Evolutionary conservation across 1,140 invertebrate genomes (phyloP), one percentile per base, ranked within the genome.

Genomic region (Olivierus martensii): DNA sequence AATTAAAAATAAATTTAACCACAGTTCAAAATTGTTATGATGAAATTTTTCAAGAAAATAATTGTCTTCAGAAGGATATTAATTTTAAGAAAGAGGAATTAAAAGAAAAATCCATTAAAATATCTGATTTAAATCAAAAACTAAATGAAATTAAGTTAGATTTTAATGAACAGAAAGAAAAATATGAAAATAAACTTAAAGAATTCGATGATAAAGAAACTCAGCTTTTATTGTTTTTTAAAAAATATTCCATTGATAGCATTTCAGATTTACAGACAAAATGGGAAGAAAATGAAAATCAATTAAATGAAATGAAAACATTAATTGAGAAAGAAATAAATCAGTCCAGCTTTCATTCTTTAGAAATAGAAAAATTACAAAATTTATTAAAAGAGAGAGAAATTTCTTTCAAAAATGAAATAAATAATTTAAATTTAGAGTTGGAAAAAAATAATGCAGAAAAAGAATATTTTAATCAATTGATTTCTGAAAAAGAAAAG

Each of bases 11-110:
- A 21, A 66, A 67, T 59, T 45, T 71, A 7, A 69, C 73, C 42
- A 59, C 63, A 5, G 46, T 69, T 1, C 58, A 77, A 61, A 67
- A 72, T 60, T 59, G 74, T 0, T 61, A 74, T 46, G 69, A 73
- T 61, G 75, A 75, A 59, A 71, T 65, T 12, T 61, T 62, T 34
- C 61, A 71, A 53, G 68, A 76, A 39, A 74, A 65, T 57, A 71
- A 58, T 28, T 28, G 28, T 28, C 9, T 28, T 4, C 14, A 17
- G 4, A 46, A 15, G 44, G 7, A 46, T 18, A 19, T 39, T 35
- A 19, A 34, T 18, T 12, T 21, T 1, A n/a, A 39, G 14, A 12
- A 12, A 17, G 34, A 22, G 22, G 49, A 22, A 42, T 43, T 43
- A 43, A 6, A 28, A 28, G 9, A 28, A 6, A 28, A 28, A 28